Evolutionary conservation across 2,888 invertebrate species (phyloP), one percentile per base, ranked within the genome.

Genomic region (Stenichneumon culpator): DNA sequence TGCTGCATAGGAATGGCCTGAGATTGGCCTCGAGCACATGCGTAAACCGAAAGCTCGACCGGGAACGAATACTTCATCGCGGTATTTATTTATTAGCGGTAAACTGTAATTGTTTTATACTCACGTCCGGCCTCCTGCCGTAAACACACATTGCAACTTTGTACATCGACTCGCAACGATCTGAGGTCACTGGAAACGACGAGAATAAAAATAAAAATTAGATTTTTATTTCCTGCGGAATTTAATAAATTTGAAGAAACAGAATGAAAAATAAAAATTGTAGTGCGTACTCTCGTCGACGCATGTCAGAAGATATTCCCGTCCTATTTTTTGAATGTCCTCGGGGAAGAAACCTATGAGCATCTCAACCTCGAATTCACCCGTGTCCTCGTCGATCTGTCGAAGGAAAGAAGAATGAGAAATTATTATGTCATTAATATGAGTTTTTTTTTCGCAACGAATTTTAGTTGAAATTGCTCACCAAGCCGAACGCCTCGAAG

Each of bases 401-500:
- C 22, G 11, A 52, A 60, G 0, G 3, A 16, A 16, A 14, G 16
- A 16, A 14, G 16, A 47, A 75, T 60, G 60, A 60, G 67, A 69
- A 25, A 57, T 14, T 73, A 11, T 69, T 52, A 54, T 14, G 1
- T 19, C 11, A 57, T 39, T 54, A 36, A 47, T n/a, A 25, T 65
- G 22, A 65, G 0, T 67, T 73, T 19, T 36, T 11, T 50, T 52
- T 28, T 36, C n/a, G 3, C 3, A n/a, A 47, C 19, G 19, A 65
- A 14, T 0, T 79, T 22, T 52, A 32, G 16, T 52, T 44, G 44
- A 47, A 54, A 25, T 25, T 22, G 39, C 87, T 91, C 89, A 93
- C 93, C 90, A 93, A 85, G 80, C 93, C 91, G 82, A 93, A 91
- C 3, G 93, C 87, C 14, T 91, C 91, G 57, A 93, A 89, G 25